These are phyloP conservation scores for Pterocles burchelli DNA, from an alignment of 2,113 vertebrate genomes.

Conservation along the genomic window DNA sequence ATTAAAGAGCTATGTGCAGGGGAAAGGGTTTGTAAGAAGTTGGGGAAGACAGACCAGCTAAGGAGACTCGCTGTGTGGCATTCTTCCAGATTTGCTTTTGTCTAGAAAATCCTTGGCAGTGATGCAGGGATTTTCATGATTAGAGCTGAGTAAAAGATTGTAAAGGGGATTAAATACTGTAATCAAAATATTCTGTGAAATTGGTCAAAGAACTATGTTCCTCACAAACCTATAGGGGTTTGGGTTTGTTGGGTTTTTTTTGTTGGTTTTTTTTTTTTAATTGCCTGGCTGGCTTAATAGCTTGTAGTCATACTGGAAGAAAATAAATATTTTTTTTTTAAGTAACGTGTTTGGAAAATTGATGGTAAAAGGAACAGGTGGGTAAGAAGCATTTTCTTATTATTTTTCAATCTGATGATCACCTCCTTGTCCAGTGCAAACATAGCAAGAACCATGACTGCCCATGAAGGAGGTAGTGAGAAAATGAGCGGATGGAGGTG, in stretches of 20 bases:
- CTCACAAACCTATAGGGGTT: background rate
- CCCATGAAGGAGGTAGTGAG: background rate
- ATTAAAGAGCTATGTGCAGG: background rate
- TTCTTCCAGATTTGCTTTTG: conserved; percentile 17
- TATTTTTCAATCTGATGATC: background rate
- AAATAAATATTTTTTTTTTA: background rate
- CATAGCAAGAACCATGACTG: background rate
- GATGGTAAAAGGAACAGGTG: background rate
- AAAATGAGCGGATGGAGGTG: background rate
- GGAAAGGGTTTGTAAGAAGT: background rate
- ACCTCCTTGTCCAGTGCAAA: background rate
- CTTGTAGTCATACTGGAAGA: background rate
- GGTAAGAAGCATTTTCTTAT: background rate
- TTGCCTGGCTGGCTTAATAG: background rate
- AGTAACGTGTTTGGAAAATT: background rate
- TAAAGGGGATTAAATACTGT: conserved; percentile 21
- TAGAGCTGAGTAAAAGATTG: conserved; percentile 27
- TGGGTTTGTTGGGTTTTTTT: too few relatives aligned
- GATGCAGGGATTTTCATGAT: conserved; percentile 14
- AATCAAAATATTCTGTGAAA: conserved; percentile 51
- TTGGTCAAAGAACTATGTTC: background rate
- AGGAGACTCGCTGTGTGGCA: background rate
- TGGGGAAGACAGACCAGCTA: background rate
- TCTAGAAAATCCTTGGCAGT: conserved; percentile 30
- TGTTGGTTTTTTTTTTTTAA: background rate